Percentiles rank a stretch among this genome's conserved stretches.
phyloP scores from a whole-genome alignment of 2,797 vertebrate species.

The Muscicapa striata region DNA sequence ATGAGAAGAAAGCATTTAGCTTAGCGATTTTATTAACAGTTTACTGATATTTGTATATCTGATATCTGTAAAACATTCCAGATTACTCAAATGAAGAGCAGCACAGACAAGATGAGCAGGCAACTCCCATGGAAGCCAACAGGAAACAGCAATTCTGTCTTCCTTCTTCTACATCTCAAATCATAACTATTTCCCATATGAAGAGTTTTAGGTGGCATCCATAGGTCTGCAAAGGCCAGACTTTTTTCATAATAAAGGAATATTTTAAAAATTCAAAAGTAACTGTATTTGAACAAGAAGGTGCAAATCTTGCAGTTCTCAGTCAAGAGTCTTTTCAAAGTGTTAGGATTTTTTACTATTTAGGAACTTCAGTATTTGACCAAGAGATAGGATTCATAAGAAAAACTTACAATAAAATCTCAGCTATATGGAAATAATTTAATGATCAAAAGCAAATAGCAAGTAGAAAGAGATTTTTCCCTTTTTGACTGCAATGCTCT shows the following conservation, averaged over 20 bases:
- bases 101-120: background rate
- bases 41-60: background rate
- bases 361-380: background rate
- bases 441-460: slow-evolving; percentile 30
- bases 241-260: background rate
- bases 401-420: slow-evolving; percentile 12
- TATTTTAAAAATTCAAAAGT: background rate
- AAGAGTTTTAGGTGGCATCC: background rate
- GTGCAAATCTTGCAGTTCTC: background rate
- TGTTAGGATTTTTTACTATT: background rate
- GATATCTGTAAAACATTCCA: background rate
- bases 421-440: slow-evolving; percentile 6
- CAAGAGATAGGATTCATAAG: background rate
- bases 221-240: background rate
- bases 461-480: background rate
- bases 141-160: background rate
- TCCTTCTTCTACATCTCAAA: background rate
- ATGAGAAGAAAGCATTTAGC: background rate
- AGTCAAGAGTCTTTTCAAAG: background rate
- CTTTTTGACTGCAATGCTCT: slow-evolving; percentile 16
- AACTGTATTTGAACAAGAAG: background rate
- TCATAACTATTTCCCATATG: background rate
- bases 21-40: background rate
- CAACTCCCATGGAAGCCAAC: background rate
- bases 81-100: background rate